phyloP scores from a whole-genome alignment of 2,888 invertebrate species.

The Heliconius ethilla region DNA sequence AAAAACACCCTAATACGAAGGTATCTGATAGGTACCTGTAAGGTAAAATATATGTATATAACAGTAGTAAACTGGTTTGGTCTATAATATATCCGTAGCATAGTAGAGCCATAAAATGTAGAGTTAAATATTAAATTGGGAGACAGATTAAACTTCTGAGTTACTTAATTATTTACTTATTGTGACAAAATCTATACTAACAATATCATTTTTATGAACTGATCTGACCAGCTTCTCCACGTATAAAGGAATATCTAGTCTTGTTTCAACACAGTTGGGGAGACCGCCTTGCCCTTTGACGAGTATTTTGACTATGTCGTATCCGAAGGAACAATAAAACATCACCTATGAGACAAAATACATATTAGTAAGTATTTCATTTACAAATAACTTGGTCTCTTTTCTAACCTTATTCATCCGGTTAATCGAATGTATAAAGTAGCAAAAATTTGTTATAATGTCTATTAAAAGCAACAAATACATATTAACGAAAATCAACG shows the following conservation, averaged over 20 bases:
- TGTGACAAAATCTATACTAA: constrained; percentile 50
- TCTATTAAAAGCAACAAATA: no score
- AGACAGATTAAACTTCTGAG: neutral
- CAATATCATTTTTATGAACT: constrained; percentile 61
- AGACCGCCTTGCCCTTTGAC: constrained; percentile 74
- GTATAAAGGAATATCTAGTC: constrained; percentile 69
- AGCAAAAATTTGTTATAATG: no score
- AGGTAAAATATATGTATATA: no score
- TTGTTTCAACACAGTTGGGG: constrained; percentile 70
- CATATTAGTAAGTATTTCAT: neutral
- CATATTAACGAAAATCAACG: no score
- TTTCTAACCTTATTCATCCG: no score
- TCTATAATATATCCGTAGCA: no score
- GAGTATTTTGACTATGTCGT: constrained; percentile 67
- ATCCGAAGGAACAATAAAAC: constrained; percentile 72
- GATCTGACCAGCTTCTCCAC: constrained; percentile 62
- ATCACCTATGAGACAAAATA: constrained; percentile 51
- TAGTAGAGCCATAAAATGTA: no score
- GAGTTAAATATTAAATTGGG: no score
- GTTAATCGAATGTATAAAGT: no score
- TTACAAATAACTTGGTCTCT: neutral
- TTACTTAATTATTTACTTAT: neutral
- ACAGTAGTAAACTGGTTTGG: no score
- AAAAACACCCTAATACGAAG: no score
- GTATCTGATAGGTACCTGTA: no score